Percentiles rank a stretch among this genome's conserved stretches.
Evolutionary conservation across 2,888 invertebrate genomes (phyloP).

Genomic region (Drosophila neotestacea): DNA sequence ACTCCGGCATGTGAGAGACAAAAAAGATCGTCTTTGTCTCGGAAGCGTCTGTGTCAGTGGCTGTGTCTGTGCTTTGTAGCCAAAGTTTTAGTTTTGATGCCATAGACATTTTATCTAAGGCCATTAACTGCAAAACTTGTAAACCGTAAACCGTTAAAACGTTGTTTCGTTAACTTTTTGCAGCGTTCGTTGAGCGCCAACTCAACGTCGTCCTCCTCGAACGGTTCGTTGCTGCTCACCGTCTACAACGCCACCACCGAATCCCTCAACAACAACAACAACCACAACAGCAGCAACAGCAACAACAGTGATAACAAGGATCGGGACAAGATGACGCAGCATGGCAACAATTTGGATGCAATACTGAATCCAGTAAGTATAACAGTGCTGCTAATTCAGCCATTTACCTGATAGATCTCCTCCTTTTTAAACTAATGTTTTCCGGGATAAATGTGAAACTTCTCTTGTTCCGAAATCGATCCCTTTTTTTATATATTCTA

Average conservation of each 20-base stretch:
- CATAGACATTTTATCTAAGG: neutral
- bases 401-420: too few relatives aligned
- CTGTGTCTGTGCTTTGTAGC: neutral
- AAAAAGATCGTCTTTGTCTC: conserved; percentile 11
- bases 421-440: too few relatives aligned
- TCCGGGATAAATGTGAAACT: too few relatives aligned
- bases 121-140: neutral
- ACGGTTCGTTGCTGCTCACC: conserved; percentile 76
- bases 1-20: conserved; percentile 3
- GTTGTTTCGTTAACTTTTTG: conserved; percentile 16
- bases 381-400: neutral
- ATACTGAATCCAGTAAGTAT: conserved; percentile 83
- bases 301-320: conserved; percentile 56
- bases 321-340: conserved; percentile 69
- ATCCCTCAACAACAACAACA: conserved; percentile 49
- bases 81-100: conserved; percentile 30
- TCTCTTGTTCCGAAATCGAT: too few relatives aligned
- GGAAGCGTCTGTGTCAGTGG: too few relatives aligned
- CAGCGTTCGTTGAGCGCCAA: conserved; percentile 81
- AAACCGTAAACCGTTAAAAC: conserved; percentile 4
- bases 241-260: conserved; percentile 70
- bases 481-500: too few relatives aligned
- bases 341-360: conserved; percentile 79
- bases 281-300: conserved; percentile 46
- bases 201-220: conserved; percentile 76